Evolutionary conservation across 2,888 invertebrate species (phyloP), one percentile per base, ranked within the genome.

Genomic region (Flabesymbios commensalis): DNA sequence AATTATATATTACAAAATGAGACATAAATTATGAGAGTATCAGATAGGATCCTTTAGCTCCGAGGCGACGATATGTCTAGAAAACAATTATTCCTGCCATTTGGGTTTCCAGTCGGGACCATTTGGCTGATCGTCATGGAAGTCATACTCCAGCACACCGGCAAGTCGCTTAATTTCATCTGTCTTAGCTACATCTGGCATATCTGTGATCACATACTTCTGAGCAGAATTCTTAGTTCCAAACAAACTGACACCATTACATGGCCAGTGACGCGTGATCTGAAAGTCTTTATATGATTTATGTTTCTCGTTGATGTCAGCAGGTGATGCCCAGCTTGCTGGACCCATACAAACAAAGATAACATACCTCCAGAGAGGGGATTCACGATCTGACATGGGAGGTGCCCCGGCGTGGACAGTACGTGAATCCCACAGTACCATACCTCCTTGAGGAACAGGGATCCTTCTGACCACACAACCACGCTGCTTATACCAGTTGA

Each of bases 371-470:
- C 77, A 78, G 7, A 68, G 72, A 28, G 70, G 64, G 57, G 74
- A 59, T n/a, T n/a, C n/a, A 3, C 78, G 68, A 1, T 71, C 72
- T 47, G 64, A 42, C 4, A 64, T 28, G 5, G 77, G 76, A 5
- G 70, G 63, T n/a, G 74, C 73, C 48, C 77, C 77, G 4, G 76
- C 77, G 55, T 78, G 78, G 4, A 77, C 68, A 3, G 72, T 67
- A 45, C 78, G 63, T 0, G 78, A 77, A 48, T 78, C 77, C 78
- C 78, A 78, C 10, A 78, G 59, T 3, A 77, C 70, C 65, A 78
- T 71, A 3, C 75, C 76, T 0, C 78, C 78, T 60, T 74, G 74
- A 1, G 77, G 75, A 7, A 74, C 74, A 0, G 76, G 64, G 14
- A 78, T 68, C 22, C 75, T 64, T 49, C 66, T 70, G 2, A 70